A percentile compares a stretch with the other conserved stretches of the same genome.
Evolutionary conservation across 2,113 vertebrate genomes (phyloP).

Genomic region (Calyptomena viridis): DNA sequence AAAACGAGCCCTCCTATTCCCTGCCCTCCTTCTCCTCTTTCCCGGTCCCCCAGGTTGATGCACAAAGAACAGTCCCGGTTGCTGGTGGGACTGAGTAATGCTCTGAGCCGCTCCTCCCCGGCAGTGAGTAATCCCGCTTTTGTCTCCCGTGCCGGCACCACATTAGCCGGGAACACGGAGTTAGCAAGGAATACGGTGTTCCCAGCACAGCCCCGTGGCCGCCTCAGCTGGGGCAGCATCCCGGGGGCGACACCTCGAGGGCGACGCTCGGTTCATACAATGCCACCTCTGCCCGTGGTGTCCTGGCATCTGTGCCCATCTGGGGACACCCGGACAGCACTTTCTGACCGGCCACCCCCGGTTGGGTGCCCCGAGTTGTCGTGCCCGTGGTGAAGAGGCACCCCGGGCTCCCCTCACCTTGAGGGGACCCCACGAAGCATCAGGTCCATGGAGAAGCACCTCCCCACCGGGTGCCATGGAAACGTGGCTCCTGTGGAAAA

Average conservation of each 20-base stretch:
- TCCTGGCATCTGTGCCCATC: fast-evolving
- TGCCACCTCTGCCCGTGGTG: background rate
- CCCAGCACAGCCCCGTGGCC: background rate
- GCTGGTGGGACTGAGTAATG: constrained; percentile 58
- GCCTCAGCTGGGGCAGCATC: fast-evolving
- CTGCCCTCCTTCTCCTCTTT: background rate
- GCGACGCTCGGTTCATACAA: fast-evolving
- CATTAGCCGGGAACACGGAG: background rate
- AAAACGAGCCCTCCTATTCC: background rate
- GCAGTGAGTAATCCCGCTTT: constrained; percentile 49
- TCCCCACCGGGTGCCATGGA: constrained; percentile 69
- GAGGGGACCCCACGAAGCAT: background rate
- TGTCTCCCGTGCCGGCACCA: background rate
- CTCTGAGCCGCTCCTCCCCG: constrained; percentile 31
- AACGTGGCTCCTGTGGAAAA: constrained; percentile 29
- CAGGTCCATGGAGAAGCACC: constrained; percentile 20
- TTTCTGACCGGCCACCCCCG: fast-evolving
- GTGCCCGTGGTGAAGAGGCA: fast-evolving
- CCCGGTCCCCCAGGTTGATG: background rate
- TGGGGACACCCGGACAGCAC: background rate
- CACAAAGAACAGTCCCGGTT: background rate
- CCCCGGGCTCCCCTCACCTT: fast-evolving
- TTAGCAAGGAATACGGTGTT: background rate
- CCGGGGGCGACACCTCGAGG: fast-evolving
- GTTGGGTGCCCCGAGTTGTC: fast-evolving